Evolutionary conservation across 53 echinoderm and acorn worm genomes (phyloP).

Genomic region (Actinopyga echinites): DNA sequence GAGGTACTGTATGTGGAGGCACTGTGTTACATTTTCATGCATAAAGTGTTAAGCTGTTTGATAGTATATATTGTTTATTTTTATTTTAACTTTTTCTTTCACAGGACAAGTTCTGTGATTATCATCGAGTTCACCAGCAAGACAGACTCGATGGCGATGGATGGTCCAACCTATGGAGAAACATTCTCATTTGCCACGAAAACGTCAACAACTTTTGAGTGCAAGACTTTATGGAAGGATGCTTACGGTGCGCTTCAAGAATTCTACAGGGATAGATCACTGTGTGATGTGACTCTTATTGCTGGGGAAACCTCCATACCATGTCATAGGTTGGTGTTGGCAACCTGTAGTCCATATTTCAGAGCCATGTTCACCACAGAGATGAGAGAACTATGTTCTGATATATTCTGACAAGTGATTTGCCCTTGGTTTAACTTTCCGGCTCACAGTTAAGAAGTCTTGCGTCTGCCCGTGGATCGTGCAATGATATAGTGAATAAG

Average conservation of each 20-base stretch:
- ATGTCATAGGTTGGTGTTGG: constrained; percentile 91
- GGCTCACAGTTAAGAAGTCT: no score
- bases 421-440: no score
- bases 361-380: constrained; percentile 94
- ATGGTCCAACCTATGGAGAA: constrained; percentile 23
- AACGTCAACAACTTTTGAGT: constrained; percentile 79
- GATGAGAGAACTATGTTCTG: no score
- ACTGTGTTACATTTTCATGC: no score
- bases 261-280: constrained; percentile 65
- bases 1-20: no score
- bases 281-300: constrained; percentile 85
- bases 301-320: constrained; percentile 66
- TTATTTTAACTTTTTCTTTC: not conserved
- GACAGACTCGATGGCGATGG: constrained; percentile 57
- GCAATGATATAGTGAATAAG: no score
- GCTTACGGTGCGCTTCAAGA: constrained; percentile 77
- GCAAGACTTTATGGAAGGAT: constrained; percentile 88
- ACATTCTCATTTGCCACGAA: constrained; percentile 45
- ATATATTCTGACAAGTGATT: no score
- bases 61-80: no score
- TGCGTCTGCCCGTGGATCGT: no score
- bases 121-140: constrained; percentile 94
- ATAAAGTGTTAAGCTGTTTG: no score
- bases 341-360: constrained; percentile 95
- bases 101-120: constrained; percentile 82